Conservation (phyloP, 2,888 invertebrate species). For the Xestobium rufovillosum region DNA sequence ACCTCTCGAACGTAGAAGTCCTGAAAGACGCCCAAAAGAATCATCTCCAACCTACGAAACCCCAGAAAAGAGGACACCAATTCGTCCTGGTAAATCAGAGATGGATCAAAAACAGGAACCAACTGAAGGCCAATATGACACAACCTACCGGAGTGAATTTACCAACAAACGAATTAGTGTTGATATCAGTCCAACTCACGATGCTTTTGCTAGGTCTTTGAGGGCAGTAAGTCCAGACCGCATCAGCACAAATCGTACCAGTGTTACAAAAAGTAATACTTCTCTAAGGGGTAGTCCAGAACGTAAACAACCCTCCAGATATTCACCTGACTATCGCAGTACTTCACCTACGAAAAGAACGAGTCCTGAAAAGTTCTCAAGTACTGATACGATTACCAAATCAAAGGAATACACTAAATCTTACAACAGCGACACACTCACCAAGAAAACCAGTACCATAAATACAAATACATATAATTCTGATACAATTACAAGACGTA, state of each 20-base stretch:
- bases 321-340: constrained; percentile 29
- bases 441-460: constrained; percentile 7
- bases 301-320: constrained; percentile 30
- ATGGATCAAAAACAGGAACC: constrained; percentile 32
- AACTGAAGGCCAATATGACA: constrained; percentile 48
- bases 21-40: constrained; percentile 2
- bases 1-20: too few species aligned
- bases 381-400: constrained; percentile 30
- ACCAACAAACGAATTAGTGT: constrained; percentile 51
- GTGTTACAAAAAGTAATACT: constrained; percentile 47
- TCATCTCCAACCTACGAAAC: constrained; percentile 16
- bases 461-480: constrained; percentile 13
- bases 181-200: constrained; percentile 64
- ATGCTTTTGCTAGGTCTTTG: constrained; percentile 67
- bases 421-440: constrained; percentile 3
- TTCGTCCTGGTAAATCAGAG: constrained; percentile 33
- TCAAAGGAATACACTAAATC: constrained; percentile 8
- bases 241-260: constrained; percentile 47
- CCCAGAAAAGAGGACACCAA: constrained; percentile 31
- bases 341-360: constrained; percentile 35
- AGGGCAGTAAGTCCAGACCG: constrained; percentile 57
- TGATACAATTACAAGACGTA: constrained; percentile 26
- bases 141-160: constrained; percentile 55
- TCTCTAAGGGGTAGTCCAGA: constrained; percentile 48
- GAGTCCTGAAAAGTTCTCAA: constrained; percentile 28